phyloP scores from a whole-genome alignment of 2,888 invertebrate species.

The Aquatica leii region DNA sequence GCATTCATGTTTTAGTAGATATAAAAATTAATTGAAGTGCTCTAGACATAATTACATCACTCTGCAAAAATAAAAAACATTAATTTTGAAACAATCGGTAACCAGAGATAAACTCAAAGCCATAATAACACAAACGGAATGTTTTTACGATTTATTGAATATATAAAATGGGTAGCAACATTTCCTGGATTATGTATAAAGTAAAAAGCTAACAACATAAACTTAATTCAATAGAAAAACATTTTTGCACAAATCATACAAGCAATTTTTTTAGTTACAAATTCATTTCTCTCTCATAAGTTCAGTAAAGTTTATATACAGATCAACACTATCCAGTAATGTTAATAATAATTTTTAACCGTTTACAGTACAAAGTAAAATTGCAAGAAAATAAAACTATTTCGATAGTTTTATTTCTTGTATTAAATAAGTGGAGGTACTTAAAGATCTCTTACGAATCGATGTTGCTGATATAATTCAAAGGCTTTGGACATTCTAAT shows the following conservation, averaged over 20 bases:
- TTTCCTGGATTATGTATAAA: constrained; percentile 42
- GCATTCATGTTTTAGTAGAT: too few relatives aligned
- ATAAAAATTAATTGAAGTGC: too few relatives aligned
- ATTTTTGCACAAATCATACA: constrained; percentile 41
- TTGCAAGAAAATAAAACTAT: constrained; percentile 12
- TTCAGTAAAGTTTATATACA: constrained; percentile 20
- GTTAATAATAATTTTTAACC: background rate
- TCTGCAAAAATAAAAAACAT: too few relatives aligned
- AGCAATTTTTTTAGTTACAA: constrained; percentile 37
- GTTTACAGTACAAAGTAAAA: background rate
- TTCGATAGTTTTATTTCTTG: constrained; percentile 12
- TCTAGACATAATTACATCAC: too few relatives aligned
- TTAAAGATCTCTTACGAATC: background rate
- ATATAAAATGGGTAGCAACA: constrained; percentile 51
- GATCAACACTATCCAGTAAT: background rate
- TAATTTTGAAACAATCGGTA: too few relatives aligned
- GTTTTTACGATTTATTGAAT: constrained; percentile 44
- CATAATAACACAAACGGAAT: too few relatives aligned
- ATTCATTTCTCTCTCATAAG: constrained; percentile 17
- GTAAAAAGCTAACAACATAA: constrained; percentile 42
- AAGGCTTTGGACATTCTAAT: too few relatives aligned
- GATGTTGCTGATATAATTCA: background rate
- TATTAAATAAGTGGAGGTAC: constrained; percentile 13
- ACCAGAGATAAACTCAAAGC: too few relatives aligned
- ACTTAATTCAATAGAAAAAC: constrained; percentile 40